Evolutionary conservation across 2,888 invertebrate genomes (phyloP).

Genomic region (Nemotelus pantherinus): DNA sequence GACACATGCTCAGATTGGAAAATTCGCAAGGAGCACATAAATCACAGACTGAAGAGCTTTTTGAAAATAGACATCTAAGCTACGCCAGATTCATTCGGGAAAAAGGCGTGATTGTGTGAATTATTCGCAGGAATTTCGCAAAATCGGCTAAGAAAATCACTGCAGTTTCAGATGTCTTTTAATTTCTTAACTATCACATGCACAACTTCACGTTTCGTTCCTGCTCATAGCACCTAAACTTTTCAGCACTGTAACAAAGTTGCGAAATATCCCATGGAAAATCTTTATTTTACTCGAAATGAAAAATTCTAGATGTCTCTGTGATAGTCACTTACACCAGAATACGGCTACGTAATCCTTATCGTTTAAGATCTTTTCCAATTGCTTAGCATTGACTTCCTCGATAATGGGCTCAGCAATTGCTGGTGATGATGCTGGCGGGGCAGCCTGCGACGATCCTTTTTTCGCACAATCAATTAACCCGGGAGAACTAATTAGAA

Average conservation of each 20-base stretch:
- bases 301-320: slow-evolving; percentile 6
- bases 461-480: slow-evolving; percentile 64
- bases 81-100: slow-evolving; percentile 11
- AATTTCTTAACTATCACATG: background rate
- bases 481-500: slow-evolving; percentile 64
- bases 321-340: slow-evolving; percentile 84
- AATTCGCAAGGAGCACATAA: slow-evolving; percentile 47
- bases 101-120: slow-evolving; percentile 8
- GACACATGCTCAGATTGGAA: slow-evolving; percentile 12
- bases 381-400: slow-evolving; percentile 91
- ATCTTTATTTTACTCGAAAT: background rate
- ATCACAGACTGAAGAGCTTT: slow-evolving; percentile 46
- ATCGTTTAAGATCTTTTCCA: slow-evolving; percentile 87
- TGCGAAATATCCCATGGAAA: background rate
- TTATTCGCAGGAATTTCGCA: background rate
- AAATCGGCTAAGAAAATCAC: background rate
- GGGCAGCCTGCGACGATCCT: slow-evolving; percentile 54
- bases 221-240: background rate
- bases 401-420: slow-evolving; percentile 82
- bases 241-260: background rate
- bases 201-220: background rate
- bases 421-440: slow-evolving; percentile 65
- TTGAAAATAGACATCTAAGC: slow-evolving; percentile 48
- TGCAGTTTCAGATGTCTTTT: background rate
- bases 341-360: slow-evolving; percentile 95